These are phyloP conservation scores for Arctopsyche grandis DNA, from an alignment of 1,140 invertebrate genomes.

Conservation along the genomic window DNA sequence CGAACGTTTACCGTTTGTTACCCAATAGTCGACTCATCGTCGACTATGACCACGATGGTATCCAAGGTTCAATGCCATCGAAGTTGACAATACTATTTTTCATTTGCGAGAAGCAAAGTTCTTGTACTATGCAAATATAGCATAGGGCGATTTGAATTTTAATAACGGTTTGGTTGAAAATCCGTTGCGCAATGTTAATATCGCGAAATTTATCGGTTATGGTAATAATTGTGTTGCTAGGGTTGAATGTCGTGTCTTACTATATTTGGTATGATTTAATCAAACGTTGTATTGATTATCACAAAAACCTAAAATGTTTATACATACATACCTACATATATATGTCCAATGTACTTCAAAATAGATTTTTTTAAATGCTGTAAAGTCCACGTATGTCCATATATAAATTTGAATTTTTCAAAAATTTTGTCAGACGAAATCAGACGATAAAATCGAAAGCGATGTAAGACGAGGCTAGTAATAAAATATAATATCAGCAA, in stretches of 20 bases:
- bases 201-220: background rate
- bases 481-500: too few species aligned
- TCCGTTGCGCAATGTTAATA: background rate
- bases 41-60: background rate
- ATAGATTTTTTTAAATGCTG: too few species aligned
- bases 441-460: too few species aligned
- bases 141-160: background rate
- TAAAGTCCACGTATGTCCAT: too few species aligned
- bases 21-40: constrained; percentile 22
- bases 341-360: background rate
- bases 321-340: background rate
- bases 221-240: background rate
- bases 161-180: background rate
- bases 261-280: constrained; percentile 35
- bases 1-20: constrained; percentile 21
- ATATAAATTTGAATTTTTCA: too few species aligned
- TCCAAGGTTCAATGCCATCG: constrained; percentile 20
- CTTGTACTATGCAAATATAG: background rate
- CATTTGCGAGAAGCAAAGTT: background rate
- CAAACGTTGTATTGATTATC: too few species aligned
- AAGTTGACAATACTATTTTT: background rate
- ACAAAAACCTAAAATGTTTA: too few species aligned
- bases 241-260: background rate
- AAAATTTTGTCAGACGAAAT: too few species aligned
- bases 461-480: too few species aligned